Conservation (phyloP, 1,140 invertebrate genomes). For the Zaprionus ghesquierei region DNA sequence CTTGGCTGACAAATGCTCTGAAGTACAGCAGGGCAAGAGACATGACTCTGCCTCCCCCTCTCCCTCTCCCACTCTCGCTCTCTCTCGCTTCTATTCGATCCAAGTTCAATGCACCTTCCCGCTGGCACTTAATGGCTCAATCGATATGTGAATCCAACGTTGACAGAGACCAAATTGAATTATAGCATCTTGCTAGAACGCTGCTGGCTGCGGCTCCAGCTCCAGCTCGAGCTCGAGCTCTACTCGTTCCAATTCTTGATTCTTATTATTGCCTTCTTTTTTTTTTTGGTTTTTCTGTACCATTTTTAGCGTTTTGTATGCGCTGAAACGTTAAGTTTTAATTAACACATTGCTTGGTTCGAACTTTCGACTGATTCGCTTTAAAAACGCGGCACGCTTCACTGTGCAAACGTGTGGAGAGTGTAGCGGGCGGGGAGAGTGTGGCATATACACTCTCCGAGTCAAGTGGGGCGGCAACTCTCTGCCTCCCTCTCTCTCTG, state of each 20-base stretch:
- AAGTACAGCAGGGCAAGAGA: background rate
- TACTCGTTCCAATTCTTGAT: constrained; percentile 7
- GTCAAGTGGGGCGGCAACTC: no score
- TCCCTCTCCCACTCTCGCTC: background rate
- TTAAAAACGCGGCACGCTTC: constrained; percentile 51
- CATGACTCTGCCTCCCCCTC: background rate
- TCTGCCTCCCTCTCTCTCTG: no score
- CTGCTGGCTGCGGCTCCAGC: background rate
- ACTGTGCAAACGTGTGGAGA: constrained; percentile 51
- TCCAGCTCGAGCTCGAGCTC: background rate
- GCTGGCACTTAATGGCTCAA: constrained; percentile 40
- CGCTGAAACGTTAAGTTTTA: constrained; percentile 71
- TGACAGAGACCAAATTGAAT: constrained; percentile 69
- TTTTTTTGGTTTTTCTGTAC: constrained; percentile 9
- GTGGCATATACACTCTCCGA: background rate
- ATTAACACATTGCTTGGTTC: constrained; percentile 66
- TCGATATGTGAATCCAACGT: constrained; percentile 26
- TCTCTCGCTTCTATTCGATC: background rate
- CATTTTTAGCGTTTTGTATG: constrained; percentile 30
- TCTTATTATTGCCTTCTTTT: constrained; percentile 7
- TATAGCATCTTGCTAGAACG: constrained; percentile 47
- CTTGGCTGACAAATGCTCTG: background rate
- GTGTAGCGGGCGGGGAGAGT: background rate
- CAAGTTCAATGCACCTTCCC: constrained; percentile 56
- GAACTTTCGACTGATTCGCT: constrained; percentile 43